Percentiles rank a stretch among this genome's conserved stretches.
phyloP scores from a whole-genome alignment of 1,140 invertebrate genomes.

The Calliopsis andreniformis region DNA sequence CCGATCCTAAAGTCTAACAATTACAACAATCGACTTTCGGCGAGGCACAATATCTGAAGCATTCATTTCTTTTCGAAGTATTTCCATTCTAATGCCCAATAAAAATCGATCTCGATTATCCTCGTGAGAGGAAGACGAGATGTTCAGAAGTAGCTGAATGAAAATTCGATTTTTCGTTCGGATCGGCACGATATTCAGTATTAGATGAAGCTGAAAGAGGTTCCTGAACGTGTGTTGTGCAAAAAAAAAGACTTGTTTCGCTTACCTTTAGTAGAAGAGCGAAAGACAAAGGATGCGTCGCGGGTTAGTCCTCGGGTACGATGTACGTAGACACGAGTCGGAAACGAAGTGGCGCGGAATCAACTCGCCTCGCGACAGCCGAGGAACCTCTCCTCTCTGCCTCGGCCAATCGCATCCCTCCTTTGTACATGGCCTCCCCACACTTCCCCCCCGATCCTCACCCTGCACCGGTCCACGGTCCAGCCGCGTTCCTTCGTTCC shows the following conservation, averaged over 20 bases:
- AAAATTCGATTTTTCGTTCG: neutral
- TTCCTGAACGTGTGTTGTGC: neutral
- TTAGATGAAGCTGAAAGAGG: too few species aligned
- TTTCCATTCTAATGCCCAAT: too few species aligned
- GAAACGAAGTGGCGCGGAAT: conserved; percentile 71
- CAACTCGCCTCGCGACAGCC: conserved; percentile 59
- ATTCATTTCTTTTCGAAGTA: too few species aligned
- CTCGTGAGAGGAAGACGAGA: neutral
- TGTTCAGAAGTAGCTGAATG: neutral
- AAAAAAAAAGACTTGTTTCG: neutral
- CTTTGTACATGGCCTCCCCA: conserved; percentile 21
- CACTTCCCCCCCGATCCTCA: neutral
- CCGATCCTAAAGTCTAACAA: neutral
- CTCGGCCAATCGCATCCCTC: conserved; percentile 55
- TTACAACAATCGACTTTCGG: neutral
- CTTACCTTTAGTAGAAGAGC: conserved; percentile 41
- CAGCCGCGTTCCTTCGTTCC: conserved; percentile 57
- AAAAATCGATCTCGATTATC: too few species aligned
- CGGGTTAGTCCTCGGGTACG: conserved; percentile 37
- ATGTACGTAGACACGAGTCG: conserved; percentile 61
- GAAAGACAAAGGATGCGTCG: conserved; percentile 30
- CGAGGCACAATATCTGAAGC: neutral
- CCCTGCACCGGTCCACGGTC: conserved; percentile 34
- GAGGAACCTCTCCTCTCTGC: conserved; percentile 57
- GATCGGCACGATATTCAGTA: neutral